Conservation (phyloP, 1,140 invertebrate genomes). For the Drosophila melanogaster region Release_6_plus_ISO1_MT NT_033777.3:30517001-30517500, state of each 20-base stretch:
- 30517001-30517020: slow-evolving; percentile 1
- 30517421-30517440: slow-evolving; percentile 48
- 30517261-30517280: slow-evolving; percentile 31
- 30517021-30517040: neutral
- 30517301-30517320: slow-evolving; percentile 64
- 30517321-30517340: slow-evolving; percentile 81
- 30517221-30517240: slow-evolving; percentile 8
- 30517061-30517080: slow-evolving; percentile 47
- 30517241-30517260: slow-evolving; percentile 55
- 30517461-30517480: slow-evolving; percentile 50
- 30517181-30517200: slow-evolving; percentile 31
- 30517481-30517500: slow-evolving; percentile 69
- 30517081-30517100: slow-evolving; percentile 55
- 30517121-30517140: slow-evolving; percentile 21
- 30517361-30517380: slow-evolving; percentile 53
- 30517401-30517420: slow-evolving; percentile 57
- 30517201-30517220: slow-evolving; percentile 1
- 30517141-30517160: slow-evolving; percentile 27
- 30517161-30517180: slow-evolving; percentile 40
- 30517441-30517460: slow-evolving; percentile 47
- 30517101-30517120: slow-evolving; percentile 56
- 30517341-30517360: slow-evolving; percentile 69
- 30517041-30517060: slow-evolving; percentile 12
- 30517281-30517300: slow-evolving; percentile 12
- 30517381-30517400: slow-evolving; percentile 60